A percentile compares a stretch with the other conserved stretches of the same genome.
Evolutionary conservation across 1,140 invertebrate genomes (phyloP).

Genomic region (Mamestra configurata): DNA sequence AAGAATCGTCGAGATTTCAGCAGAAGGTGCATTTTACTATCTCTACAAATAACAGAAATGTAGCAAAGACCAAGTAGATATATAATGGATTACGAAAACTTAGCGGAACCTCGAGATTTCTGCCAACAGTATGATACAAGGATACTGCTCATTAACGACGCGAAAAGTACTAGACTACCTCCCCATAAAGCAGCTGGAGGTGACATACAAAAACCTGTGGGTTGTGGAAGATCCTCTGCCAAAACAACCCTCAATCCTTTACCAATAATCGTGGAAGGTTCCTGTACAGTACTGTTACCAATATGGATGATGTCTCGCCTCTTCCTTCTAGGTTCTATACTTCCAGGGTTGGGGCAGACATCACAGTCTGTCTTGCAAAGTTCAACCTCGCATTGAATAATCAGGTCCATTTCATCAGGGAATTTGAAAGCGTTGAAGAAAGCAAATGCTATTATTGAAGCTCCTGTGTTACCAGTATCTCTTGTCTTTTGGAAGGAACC

Average conservation of each 20-base stretch:
- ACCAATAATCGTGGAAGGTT: slow-evolving; percentile 89
- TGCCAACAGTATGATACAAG: slow-evolving; percentile 79
- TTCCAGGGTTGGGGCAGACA: slow-evolving; percentile 91
- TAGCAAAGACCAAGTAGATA: slow-evolving; percentile 17
- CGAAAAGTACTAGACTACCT: slow-evolving; percentile 76
- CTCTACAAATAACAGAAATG: slow-evolving; percentile 26
- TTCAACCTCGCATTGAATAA: slow-evolving; percentile 95
- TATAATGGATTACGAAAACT: slow-evolving; percentile 66
- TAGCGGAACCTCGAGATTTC: slow-evolving; percentile 70
- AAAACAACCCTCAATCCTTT: slow-evolving; percentile 91
- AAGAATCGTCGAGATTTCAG: slow-evolving; percentile 3
- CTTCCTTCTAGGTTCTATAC: slow-evolving; percentile 90
- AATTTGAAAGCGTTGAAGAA: slow-evolving; percentile 96
- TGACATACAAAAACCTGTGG: slow-evolving; percentile 81
- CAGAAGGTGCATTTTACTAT: neutral
- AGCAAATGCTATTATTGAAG: slow-evolving; percentile 93
- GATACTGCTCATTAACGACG: slow-evolving; percentile 78
- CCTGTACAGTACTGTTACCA: slow-evolving; percentile 84
- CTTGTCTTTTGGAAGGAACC: slow-evolving; percentile 94
- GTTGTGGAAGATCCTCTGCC: slow-evolving; percentile 89
- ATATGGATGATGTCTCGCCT: slow-evolving; percentile 85
- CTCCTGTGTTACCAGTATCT: slow-evolving; percentile 92
- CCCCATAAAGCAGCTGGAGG: slow-evolving; percentile 82
- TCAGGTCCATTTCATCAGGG: slow-evolving; percentile 95
- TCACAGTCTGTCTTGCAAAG: slow-evolving; percentile 94